Evolutionary conservation across 2,888 invertebrate species (phyloP).

Genomic region (Tethea ocularis): DNA sequence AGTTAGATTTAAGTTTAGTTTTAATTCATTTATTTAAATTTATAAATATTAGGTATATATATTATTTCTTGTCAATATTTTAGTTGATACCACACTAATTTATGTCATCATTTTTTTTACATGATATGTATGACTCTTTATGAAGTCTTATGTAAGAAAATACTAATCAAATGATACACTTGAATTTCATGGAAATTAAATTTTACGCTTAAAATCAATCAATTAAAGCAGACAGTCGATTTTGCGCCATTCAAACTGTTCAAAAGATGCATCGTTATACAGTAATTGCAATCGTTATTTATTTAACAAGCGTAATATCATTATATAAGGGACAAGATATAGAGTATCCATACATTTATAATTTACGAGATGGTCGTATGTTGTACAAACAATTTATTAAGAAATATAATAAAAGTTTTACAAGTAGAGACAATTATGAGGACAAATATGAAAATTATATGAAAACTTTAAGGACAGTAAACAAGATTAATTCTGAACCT

Average conservation of each 20-base stretch:
- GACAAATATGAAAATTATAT: slow-evolving; percentile 51
- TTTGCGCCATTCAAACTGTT: neutral
- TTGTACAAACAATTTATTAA: slow-evolving; percentile 37
- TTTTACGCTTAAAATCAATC: slow-evolving; percentile 23
- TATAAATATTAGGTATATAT: too few species aligned
- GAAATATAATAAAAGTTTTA: slow-evolving; percentile 45
- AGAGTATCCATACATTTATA: slow-evolving; percentile 26
- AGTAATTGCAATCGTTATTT: slow-evolving; percentile 13
- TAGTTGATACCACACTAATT: too few species aligned
- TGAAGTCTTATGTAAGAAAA: neutral
- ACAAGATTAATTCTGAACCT: slow-evolving; percentile 46
- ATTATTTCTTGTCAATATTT: too few species aligned
- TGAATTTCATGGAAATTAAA: slow-evolving; percentile 19
- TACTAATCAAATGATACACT: slow-evolving; percentile 43
- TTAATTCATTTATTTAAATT: too few species aligned
- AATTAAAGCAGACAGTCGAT: slow-evolving; percentile 26
- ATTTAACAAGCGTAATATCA: slow-evolving; percentile 20
- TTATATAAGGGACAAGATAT: slow-evolving; percentile 13
- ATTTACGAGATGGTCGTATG: slow-evolving; percentile 34
- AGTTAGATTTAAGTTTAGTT: too few species aligned
- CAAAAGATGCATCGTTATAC: neutral
- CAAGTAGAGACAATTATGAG: slow-evolving; percentile 44
- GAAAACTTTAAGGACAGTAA: slow-evolving; percentile 51
- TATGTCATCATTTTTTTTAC: too few species aligned
- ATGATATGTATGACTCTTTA: too few species aligned